Evolutionary conservation across 2,113 vertebrate species (phyloP).

Genomic region (Silurus meridionalis): DNA sequence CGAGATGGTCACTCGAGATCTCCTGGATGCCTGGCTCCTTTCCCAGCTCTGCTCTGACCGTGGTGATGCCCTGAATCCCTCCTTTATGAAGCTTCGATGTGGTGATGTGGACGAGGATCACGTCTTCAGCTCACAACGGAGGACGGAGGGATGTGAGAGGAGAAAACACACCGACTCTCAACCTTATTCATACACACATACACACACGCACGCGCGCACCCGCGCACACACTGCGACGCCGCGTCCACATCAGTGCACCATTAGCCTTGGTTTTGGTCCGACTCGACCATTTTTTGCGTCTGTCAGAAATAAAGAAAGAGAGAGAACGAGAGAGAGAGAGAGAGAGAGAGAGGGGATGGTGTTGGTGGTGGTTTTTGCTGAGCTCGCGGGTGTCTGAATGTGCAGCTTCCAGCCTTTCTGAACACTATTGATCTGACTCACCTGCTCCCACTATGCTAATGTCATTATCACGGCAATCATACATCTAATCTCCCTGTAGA

Average conservation of each 20-base stretch:
- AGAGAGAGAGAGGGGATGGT: neutral
- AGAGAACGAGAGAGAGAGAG: conserved; percentile 6
- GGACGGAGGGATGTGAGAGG: neutral
- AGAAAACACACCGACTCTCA: conserved; percentile 3
- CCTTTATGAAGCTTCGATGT: neutral
- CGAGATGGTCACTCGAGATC: too few relatives aligned
- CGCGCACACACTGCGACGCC: neutral
- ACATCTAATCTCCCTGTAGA: conserved; percentile 5
- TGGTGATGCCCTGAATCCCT: neutral
- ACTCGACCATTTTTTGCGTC: neutral
- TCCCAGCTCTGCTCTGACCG: neutral
- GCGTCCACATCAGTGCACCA: conserved; percentile 9
- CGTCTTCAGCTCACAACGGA: neutral
- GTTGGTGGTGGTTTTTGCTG: conserved; percentile 41
- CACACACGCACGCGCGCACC: neutral
- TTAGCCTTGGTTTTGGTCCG: neutral
- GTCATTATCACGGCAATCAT: conserved; percentile 28
- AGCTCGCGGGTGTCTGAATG: conserved; percentile 40
- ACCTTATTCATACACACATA: neutral
- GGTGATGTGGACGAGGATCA: neutral
- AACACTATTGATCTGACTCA: conserved; percentile 26
- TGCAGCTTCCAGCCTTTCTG: conserved; percentile 8
- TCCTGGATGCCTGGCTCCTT: neutral
- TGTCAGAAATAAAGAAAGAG: neutral
- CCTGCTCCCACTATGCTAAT: conserved; percentile 27